Evolutionary conservation across 2,113 vertebrate species (phyloP).

Genomic region (human): DNA sequence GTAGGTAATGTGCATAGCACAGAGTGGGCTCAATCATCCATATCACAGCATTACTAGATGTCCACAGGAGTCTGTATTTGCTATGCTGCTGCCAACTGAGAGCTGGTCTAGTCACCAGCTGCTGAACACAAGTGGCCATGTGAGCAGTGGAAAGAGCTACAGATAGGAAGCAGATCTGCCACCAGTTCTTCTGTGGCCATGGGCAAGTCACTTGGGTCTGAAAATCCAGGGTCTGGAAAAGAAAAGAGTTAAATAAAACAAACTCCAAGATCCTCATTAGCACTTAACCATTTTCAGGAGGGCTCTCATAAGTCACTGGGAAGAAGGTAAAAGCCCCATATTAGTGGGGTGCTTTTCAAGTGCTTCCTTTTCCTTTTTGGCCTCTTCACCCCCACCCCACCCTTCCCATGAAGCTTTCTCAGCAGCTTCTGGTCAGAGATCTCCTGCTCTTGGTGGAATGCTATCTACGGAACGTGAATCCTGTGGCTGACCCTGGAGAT

Average conservation of each 20-base stretch:
- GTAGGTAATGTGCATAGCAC: not conserved
- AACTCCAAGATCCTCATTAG: not conserved
- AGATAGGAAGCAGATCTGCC: not conserved
- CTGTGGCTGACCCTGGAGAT: not conserved
- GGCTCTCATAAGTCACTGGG: rapidly evolving
- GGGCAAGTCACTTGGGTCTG: not conserved
- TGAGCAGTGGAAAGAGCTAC: not conserved
- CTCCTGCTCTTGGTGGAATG: rapidly evolving
- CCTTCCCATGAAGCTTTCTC: rapidly evolving
- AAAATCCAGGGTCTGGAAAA: not conserved
- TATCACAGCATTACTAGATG: rapidly evolving
- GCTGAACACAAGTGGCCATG: not conserved
- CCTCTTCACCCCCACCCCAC: not conserved
- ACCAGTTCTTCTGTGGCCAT: not conserved
- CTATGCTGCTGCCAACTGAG: too few relatives aligned
- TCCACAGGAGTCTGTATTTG: not conserved
- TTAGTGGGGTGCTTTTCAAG: not conserved
- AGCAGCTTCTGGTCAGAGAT: not conserved
- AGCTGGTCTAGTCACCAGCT: not conserved
- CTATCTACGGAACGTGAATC: rapidly evolving
- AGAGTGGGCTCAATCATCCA: not conserved
- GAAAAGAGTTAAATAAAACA: not conserved
- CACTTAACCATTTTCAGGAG: not conserved
- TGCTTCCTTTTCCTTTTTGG: not conserved
- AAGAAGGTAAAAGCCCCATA: not conserved